Conservation (phyloP, 2,113 vertebrate genomes). For the Malurus cyaneus region DNA sequence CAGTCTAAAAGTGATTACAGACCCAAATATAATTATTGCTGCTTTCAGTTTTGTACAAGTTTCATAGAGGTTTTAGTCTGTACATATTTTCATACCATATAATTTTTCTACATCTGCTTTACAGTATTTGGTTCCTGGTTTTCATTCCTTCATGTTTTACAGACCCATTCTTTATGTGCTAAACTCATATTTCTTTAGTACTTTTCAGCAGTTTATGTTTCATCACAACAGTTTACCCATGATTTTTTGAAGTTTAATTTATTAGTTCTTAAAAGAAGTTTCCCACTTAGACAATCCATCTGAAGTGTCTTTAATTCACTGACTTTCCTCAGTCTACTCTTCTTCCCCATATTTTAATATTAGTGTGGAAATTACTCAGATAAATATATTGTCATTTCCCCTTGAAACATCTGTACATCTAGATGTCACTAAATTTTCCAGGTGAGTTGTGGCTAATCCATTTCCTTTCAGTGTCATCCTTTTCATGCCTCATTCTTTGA, state of each 20-base stretch:
- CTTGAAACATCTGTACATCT: neutral
- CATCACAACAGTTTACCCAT: neutral
- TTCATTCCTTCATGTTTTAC: neutral
- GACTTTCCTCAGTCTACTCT: neutral
- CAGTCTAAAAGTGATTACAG: neutral
- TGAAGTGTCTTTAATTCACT: neutral
- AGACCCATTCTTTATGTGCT: neutral
- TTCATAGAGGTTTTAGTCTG: neutral
- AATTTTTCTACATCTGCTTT: neutral
- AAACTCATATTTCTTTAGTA: neutral
- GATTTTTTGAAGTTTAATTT: neutral
- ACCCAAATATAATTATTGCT: neutral
- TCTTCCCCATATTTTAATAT: neutral
- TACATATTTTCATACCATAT: neutral
- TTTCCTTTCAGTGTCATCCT: neutral
- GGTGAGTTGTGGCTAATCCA: neutral
- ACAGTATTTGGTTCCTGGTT: neutral
- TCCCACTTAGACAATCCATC: neutral
- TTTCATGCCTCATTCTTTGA: constrained; percentile 4
- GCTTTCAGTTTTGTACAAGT: neutral
- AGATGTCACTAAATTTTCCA: neutral
- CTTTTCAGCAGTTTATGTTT: neutral
- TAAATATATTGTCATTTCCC: neutral
- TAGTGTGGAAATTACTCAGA: neutral
- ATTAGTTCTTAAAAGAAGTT: neutral